These are phyloP conservation scores for Phylloscopus whistleri DNA, from an alignment of 2,113 vertebrate species.

Conservation along the genomic window DNA sequence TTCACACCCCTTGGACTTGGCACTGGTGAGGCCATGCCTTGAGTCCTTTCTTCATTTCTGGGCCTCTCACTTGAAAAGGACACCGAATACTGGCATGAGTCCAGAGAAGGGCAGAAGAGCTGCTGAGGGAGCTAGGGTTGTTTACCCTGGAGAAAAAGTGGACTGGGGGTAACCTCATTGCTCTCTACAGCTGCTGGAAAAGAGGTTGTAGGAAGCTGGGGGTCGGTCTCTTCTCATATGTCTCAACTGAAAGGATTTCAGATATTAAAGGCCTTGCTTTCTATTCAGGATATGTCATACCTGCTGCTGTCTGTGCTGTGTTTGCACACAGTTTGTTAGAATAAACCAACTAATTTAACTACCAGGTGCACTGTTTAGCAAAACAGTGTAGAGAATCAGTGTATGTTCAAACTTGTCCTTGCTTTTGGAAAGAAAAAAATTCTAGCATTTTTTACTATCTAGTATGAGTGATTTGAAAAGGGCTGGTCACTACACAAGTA, in stretches of 20 bases:
- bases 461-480: not conserved
- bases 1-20: no score
- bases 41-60: not conserved
- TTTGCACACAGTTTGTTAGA: not conserved
- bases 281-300: not conserved
- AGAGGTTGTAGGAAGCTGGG: not conserved
- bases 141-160: not conserved
- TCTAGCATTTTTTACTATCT: not conserved
- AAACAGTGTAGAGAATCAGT: not conserved
- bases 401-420: not conserved
- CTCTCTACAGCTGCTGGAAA: not conserved
- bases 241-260: not conserved
- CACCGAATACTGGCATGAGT: fast-evolving
- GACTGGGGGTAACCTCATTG: not conserved
- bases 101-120: not conserved
- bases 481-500: not conserved
- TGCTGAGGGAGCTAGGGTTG: not conserved
- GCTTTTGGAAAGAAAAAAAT: not conserved
- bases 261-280: not conserved
- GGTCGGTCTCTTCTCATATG: fast-evolving
- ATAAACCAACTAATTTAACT: not conserved
- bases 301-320: not conserved
- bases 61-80: not conserved
- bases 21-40: no score
- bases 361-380: not conserved